These are phyloP conservation scores for Parochlus steinenii DNA, from an alignment of 2,888 invertebrate genomes.

Conservation along the genomic window DNA sequence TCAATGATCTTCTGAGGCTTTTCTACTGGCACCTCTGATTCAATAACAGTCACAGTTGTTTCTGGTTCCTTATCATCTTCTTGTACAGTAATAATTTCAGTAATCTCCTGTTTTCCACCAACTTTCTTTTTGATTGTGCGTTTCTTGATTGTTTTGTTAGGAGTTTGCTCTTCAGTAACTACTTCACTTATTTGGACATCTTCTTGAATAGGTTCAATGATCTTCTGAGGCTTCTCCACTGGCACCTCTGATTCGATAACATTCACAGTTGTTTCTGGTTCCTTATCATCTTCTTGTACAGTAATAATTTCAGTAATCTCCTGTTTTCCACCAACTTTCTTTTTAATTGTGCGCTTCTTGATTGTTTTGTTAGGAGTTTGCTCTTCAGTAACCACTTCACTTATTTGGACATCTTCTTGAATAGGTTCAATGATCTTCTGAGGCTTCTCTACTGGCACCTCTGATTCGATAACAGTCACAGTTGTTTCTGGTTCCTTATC, in stretches of 20 bases:
- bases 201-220: constrained; percentile 20
- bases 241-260: constrained; percentile 22
- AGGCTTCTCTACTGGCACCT: constrained; percentile 20
- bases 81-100: constrained; percentile 32
- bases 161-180: constrained; percentile 6
- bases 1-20: constrained; percentile 16
- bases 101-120: constrained; percentile 26
- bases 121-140: constrained; percentile 24
- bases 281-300: constrained; percentile 17
- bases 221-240: constrained; percentile 22
- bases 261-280: constrained; percentile 22
- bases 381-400: no score
- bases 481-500: constrained; percentile 26
- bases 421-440: no score
- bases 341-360: constrained; percentile 29
- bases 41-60: constrained; percentile 27
- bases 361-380: no score
- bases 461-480: constrained; percentile 22
- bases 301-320: constrained; percentile 23
- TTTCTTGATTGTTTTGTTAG: constrained; percentile 20
- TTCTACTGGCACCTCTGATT: constrained; percentile 23
- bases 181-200: constrained; percentile 14
- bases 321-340: constrained; percentile 26
- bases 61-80: constrained; percentile 32
- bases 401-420: no score